These are phyloP conservation scores for Aphyosemion australe DNA, from an alignment of 2,113 vertebrate genomes.

Conservation along the genomic window DNA sequence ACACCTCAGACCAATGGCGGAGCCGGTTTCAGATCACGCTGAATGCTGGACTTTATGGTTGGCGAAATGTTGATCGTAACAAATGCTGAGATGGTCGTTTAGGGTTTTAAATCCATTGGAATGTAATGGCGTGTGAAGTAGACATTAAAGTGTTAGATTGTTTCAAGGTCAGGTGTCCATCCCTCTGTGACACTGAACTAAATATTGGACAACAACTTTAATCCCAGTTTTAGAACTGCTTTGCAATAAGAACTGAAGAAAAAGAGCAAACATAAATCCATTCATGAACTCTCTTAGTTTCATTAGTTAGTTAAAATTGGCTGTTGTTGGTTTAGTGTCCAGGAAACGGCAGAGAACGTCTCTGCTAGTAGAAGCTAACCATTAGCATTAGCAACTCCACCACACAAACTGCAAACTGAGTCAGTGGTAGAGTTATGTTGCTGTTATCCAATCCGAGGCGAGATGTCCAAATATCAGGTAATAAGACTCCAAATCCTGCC, in stretches of 20 bases:
- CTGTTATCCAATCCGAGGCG: no score
- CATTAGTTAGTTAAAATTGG: slow-evolving; percentile 11
- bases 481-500: no score
- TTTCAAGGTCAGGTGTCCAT: slow-evolving; percentile 79
- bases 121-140: slow-evolving; percentile 81
- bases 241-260: slow-evolving; percentile 11
- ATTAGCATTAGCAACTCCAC: no score
- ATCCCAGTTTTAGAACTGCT: slow-evolving; percentile 35
- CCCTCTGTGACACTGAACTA: slow-evolving; percentile 49
- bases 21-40: slow-evolving; percentile 38
- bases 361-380: no score
- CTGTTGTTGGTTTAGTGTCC: no score
- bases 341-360: no score
- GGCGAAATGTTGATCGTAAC: slow-evolving; percentile 68
- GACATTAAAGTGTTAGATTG: slow-evolving; percentile 79
- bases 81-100: slow-evolving; percentile 65
- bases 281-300: slow-evolving; percentile 25
- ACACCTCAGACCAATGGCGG: slow-evolving; percentile 14
- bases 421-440: no score
- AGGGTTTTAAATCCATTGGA: slow-evolving; percentile 76
- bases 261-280: slow-evolving; percentile 27
- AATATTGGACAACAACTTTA: slow-evolving; percentile 39
- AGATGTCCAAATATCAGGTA: no score
- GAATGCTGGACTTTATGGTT: slow-evolving; percentile 60
- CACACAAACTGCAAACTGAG: no score